phyloP scores from a whole-genome alignment of 2,797 vertebrate genomes.

The Potorous gilbertii region DNA sequence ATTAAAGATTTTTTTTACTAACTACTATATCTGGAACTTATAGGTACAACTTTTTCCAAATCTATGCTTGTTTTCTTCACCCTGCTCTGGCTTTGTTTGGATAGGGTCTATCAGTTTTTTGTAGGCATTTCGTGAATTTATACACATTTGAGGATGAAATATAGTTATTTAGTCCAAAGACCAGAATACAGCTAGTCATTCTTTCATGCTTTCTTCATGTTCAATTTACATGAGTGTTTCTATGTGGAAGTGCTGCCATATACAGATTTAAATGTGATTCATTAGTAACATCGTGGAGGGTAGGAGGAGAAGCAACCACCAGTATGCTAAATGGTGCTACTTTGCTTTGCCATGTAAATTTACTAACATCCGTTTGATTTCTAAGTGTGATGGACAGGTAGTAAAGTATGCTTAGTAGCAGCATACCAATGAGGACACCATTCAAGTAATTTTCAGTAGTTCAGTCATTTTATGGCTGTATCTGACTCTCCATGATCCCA shows the following conservation, averaged over 20 bases:
- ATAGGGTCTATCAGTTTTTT: slow-evolving; percentile 56
- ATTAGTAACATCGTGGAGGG: slow-evolving; percentile 58
- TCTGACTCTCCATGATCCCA: not conserved
- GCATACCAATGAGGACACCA: not conserved
- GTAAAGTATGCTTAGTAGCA: slow-evolving; percentile 27
- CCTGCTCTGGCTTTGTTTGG: slow-evolving; percentile 53
- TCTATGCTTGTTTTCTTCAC: slow-evolving; percentile 43
- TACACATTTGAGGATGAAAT: slow-evolving; percentile 55
- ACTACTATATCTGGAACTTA: slow-evolving; percentile 50
- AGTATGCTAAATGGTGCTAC: slow-evolving; percentile 43
- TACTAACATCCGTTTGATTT: slow-evolving; percentile 52
- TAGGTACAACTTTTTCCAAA: slow-evolving; percentile 62
- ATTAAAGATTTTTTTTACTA: slow-evolving; percentile 36
- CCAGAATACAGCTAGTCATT: slow-evolving; percentile 61
- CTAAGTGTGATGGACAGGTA: slow-evolving; percentile 36
- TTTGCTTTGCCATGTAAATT: slow-evolving; percentile 45
- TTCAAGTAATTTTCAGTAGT: slow-evolving; percentile 26
- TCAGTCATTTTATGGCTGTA: not conserved
- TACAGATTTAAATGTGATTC: slow-evolving; percentile 67
- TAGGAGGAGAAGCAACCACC: slow-evolving; percentile 33
- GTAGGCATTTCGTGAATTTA: slow-evolving; percentile 39
- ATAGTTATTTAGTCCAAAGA: slow-evolving; percentile 70
- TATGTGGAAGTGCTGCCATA: slow-evolving; percentile 67
- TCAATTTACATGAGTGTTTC: slow-evolving; percentile 68
- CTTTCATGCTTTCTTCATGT: slow-evolving; percentile 66